Evolutionary conservation across 1,140 invertebrate genomes (phyloP).

Genomic region (Anastatus disparis): DNA sequence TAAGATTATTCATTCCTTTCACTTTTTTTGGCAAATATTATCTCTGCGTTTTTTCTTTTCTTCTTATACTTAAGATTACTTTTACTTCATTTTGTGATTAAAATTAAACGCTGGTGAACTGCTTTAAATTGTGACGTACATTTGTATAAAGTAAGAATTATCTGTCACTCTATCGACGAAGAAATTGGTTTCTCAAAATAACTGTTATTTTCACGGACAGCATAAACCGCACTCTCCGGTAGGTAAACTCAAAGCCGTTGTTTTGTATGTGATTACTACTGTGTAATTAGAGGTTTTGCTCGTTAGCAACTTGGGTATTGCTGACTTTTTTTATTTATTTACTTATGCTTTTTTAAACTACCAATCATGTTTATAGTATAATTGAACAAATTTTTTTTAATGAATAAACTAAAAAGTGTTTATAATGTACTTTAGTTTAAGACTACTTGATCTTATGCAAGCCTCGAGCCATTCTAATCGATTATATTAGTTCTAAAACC

Average conservation of each 20-base stretch:
- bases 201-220: constrained; percentile 16
- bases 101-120: no score
- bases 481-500: neutral
- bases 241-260: constrained; percentile 3
- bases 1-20: no score
- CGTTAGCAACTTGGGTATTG: constrained; percentile 24
- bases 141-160: neutral
- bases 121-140: no score
- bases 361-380: constrained; percentile 12
- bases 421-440: no score
- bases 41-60: neutral
- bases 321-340: constrained; percentile 12
- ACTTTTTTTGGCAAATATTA: no score
- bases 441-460: no score
- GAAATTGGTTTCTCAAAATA: constrained; percentile 12
- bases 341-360: no score
- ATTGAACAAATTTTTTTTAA: constrained; percentile 16
- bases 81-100: no score
- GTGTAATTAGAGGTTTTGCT: constrained; percentile 39
- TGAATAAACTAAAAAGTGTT: neutral
- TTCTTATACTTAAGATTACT: no score
- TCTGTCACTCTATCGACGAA: neutral
- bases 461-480: neutral
- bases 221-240: constrained; percentile 17
- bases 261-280: constrained; percentile 19